These are phyloP conservation scores for Otus scops DNA, from an alignment of 2,797 vertebrate species.

Conservation along the genomic window DNA sequence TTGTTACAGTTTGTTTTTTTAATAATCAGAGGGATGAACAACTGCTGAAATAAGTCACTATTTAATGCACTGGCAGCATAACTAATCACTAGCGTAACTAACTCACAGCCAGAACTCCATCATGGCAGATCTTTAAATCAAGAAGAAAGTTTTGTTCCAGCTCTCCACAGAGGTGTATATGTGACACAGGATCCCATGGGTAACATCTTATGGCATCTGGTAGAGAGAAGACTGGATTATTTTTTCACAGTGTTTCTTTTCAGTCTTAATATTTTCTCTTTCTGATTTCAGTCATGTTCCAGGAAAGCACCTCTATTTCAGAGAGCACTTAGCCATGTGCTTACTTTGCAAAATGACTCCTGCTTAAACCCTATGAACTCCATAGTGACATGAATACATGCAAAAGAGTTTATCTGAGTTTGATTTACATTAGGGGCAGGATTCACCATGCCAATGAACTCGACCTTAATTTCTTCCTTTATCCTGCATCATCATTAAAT, in stretches of 20 bases:
- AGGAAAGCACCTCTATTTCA: background rate
- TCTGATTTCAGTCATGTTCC: background rate
- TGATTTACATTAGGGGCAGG: background rate
- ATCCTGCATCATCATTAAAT: background rate
- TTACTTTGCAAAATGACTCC: background rate
- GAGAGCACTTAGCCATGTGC: background rate
- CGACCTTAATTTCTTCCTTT: background rate
- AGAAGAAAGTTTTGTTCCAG: background rate
- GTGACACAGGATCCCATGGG: background rate
- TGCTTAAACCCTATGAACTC: background rate
- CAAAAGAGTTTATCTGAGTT: background rate
- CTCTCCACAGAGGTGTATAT: background rate
- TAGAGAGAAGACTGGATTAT: background rate
- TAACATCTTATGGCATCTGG: background rate
- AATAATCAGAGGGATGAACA: background rate
- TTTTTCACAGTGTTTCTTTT: background rate
- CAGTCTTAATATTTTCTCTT: background rate
- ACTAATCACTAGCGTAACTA: background rate
- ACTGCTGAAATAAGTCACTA: background rate
- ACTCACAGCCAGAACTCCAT: background rate
- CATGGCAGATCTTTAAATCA: background rate
- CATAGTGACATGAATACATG: background rate
- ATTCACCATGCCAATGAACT: background rate
- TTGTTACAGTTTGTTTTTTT: background rate
- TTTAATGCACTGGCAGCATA: background rate